Evolutionary conservation across 2,888 invertebrate genomes (phyloP).

Genomic region (Liodrosophila aerea): DNA sequence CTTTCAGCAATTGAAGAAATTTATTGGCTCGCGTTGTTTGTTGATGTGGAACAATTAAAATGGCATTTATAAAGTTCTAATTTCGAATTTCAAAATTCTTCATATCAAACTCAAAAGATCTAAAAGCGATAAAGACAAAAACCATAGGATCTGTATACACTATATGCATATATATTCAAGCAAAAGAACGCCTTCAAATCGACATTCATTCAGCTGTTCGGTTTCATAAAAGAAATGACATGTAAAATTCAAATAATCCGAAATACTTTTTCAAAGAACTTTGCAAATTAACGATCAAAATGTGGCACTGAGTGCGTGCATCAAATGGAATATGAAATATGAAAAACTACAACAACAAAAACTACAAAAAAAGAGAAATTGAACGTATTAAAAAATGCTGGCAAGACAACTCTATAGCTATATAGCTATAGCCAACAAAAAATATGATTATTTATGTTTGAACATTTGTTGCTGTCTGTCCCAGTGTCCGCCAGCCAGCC

Average conservation of each 20-base stretch:
- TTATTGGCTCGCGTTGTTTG: slow-evolving; percentile 41
- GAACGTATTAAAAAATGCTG: slow-evolving; percentile 49
- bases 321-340: slow-evolving; percentile 33
- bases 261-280: slow-evolving; percentile 52
- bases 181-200: slow-evolving; percentile 2
- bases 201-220: slow-evolving; percentile 54
- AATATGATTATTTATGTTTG: slow-evolving; percentile 69
- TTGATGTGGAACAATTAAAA: slow-evolving; percentile 41
- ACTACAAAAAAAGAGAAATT: slow-evolving; percentile 22
- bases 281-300: slow-evolving; percentile 63
- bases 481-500: slow-evolving; percentile 6
- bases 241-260: slow-evolving; percentile 56
- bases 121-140: not conserved
- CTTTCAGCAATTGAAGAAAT: slow-evolving; percentile 43
- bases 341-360: not conserved
- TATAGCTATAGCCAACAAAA: slow-evolving; percentile 17
- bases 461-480: slow-evolving; percentile 74
- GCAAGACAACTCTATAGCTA: slow-evolving; percentile 57
- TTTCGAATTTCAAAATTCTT: not conserved
- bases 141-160: too few relatives aligned
- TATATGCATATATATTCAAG: not conserved
- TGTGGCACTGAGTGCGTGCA: slow-evolving; percentile 57
- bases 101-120: not conserved
- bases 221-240: slow-evolving; percentile 49
- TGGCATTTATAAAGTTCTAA: slow-evolving; percentile 32